A percentile compares a stretch with the other conserved stretches of the same genome.
phyloP scores from a whole-genome alignment of 2,113 vertebrate genomes.

The Mixornis gularis region DNA sequence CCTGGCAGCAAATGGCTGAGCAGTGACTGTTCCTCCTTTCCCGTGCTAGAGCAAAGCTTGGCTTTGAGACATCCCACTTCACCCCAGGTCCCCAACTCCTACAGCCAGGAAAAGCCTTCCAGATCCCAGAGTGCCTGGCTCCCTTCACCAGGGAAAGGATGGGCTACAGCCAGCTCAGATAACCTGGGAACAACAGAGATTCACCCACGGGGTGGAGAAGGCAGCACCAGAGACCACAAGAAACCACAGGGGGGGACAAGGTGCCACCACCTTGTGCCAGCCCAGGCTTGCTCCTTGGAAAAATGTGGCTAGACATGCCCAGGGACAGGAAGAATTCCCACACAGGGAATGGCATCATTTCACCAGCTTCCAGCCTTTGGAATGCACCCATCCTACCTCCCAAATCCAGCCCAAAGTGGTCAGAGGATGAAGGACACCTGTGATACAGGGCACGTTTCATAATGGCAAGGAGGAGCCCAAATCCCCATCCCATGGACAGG shows the following conservation, averaged over 20 bases:
- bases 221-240: background rate
- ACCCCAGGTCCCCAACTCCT: background rate
- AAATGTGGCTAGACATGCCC: background rate
- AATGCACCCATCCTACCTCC: background rate
- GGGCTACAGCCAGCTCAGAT: background rate
- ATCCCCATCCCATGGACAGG: background rate
- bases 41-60: background rate
- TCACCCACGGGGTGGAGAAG: background rate
- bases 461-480: background rate
- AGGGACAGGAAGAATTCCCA: background rate
- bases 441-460: background rate
- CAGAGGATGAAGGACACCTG: background rate
- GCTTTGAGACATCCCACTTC: background rate
- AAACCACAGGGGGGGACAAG: background rate
- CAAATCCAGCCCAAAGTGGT: background rate
- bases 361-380: background rate
- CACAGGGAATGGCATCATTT: background rate
- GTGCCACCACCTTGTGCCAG: background rate
- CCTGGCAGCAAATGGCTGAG: background rate
- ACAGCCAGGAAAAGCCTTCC: background rate
- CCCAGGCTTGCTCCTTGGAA: background rate
- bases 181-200: background rate
- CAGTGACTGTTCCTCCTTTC: background rate
- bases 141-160: background rate
- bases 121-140: background rate